A percentile compares a stretch with the other conserved stretches of the same genome.
These are phyloP conservation scores for Mormyrus iriodes DNA, from an alignment of 2,113 vertebrate genomes.

Conservation along the genomic window DNA sequence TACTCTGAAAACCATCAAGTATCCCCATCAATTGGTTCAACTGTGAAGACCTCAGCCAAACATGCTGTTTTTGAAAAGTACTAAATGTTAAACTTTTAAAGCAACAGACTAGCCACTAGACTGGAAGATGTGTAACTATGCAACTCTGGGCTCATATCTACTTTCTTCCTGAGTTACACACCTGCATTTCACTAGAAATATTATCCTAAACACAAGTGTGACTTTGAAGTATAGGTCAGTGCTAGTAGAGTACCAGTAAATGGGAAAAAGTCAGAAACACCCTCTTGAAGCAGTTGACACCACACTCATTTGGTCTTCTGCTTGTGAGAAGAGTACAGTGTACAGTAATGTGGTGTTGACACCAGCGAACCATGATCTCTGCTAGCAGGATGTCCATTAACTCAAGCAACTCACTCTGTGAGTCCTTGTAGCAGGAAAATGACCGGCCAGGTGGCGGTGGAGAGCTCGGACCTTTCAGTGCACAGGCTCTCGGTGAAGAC, in stretches of 20 bases:
- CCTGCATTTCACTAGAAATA: background rate
- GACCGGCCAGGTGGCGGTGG: slow-evolving; percentile 55
- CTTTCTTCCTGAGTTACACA: background rate
- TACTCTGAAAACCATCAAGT: background rate
- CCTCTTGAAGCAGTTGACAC: background rate
- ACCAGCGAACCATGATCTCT: background rate
- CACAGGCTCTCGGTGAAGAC: slow-evolving; percentile 57
- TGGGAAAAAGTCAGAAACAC: background rate
- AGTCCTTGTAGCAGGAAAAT: slow-evolving; percentile 52
- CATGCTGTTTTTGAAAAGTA: background rate
- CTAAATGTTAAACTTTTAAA: background rate
- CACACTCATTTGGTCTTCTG: background rate
- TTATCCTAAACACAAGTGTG: background rate
- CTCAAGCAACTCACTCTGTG: background rate
- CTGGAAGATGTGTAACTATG: background rate
- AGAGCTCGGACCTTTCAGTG: slow-evolving; percentile 50
- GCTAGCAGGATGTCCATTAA: background rate
- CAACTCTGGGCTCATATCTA: background rate
- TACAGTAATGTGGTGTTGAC: background rate
- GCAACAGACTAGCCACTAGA: background rate
- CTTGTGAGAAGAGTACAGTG: background rate
- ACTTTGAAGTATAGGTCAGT: background rate
- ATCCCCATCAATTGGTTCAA: background rate
- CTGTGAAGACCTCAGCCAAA: background rate
- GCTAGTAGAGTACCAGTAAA: background rate